These are phyloP conservation scores for Cerastoderma edule DNA, from an alignment of 2,888 invertebrate species.

Conservation along the genomic window DNA sequence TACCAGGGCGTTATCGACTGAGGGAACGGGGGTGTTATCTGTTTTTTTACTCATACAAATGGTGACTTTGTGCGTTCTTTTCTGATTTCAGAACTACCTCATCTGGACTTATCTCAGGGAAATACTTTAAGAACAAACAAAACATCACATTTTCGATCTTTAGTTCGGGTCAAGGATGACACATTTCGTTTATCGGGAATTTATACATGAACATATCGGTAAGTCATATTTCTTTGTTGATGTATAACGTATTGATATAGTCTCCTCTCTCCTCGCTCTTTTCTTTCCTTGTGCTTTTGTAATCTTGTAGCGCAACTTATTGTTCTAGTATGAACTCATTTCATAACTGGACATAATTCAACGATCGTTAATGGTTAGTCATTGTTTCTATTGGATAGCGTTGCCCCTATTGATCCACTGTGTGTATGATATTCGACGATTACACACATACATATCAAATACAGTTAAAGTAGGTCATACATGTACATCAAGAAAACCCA, in stretches of 20 bases:
- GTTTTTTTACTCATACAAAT: background rate
- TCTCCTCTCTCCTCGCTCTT: no score
- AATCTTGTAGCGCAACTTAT: no score
- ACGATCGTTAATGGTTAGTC: no score
- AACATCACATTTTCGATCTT: slow-evolving; percentile 8
- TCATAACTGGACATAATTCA: no score
- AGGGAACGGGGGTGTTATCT: background rate
- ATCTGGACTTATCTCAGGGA: slow-evolving; percentile 17
- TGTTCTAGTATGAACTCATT: no score
- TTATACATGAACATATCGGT: slow-evolving; percentile 22
- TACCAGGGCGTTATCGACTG: background rate
- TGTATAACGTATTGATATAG: no score
- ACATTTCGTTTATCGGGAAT: slow-evolving; percentile 18
- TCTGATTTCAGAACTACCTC: slow-evolving; percentile 23
- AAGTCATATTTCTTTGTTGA: no score
- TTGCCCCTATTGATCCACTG: background rate
- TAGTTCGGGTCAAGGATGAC: slow-evolving; percentile 4
- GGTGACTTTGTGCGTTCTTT: slow-evolving; percentile 1
- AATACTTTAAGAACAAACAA: no score
- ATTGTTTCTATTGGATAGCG: background rate
- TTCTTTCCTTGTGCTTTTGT: no score
- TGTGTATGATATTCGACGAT: background rate
- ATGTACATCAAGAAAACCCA: slow-evolving; percentile 3
- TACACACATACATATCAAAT: background rate
- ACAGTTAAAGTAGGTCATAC: slow-evolving; percentile 7